Conservation (phyloP, 2,797 vertebrate species). For the Microctenopoma steveboyesi region DNA sequence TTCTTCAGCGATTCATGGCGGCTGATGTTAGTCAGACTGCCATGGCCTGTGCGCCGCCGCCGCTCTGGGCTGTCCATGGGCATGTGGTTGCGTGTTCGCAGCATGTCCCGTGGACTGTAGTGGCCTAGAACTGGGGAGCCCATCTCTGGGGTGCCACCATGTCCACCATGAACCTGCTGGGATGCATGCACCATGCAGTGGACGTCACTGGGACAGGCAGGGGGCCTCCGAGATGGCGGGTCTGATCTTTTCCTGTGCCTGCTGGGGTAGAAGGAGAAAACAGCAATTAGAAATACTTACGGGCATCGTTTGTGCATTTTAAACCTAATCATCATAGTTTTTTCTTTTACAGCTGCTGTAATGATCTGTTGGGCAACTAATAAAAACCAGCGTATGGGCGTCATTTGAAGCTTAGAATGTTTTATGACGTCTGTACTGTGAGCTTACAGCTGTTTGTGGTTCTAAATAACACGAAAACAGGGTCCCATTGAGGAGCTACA, state of each 20-base stretch:
- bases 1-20: slow-evolving; percentile 96
- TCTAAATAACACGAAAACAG: slow-evolving; percentile 36
- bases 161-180: slow-evolving; percentile 82
- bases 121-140: slow-evolving; percentile 89
- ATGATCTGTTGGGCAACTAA: background rate
- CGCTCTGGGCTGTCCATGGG: slow-evolving; percentile 92
- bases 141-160: slow-evolving; percentile 86
- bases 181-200: slow-evolving; percentile 91
- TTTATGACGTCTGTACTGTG: background rate
- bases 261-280: slow-evolving; percentile 38
- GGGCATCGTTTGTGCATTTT: background rate
- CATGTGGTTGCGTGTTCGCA: slow-evolving; percentile 87
- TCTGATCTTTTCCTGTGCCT: slow-evolving; percentile 94
- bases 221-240: slow-evolving; percentile 88
- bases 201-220: slow-evolving; percentile 89
- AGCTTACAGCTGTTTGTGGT: slow-evolving; percentile 38
- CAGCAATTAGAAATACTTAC: background rate
- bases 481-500: slow-evolving; percentile 31
- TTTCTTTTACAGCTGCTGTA: too few species aligned
- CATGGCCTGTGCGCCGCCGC: slow-evolving; percentile 88
- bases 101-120: slow-evolving; percentile 89
- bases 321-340: background rate
- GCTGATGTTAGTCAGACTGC: slow-evolving; percentile 95
- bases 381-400: background rate
- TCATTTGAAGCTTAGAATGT: background rate